Evolutionary conservation across 2,113 vertebrate species (phyloP), one percentile per base, ranked within the genome.

Genomic region (Aythya baeri): DNA sequence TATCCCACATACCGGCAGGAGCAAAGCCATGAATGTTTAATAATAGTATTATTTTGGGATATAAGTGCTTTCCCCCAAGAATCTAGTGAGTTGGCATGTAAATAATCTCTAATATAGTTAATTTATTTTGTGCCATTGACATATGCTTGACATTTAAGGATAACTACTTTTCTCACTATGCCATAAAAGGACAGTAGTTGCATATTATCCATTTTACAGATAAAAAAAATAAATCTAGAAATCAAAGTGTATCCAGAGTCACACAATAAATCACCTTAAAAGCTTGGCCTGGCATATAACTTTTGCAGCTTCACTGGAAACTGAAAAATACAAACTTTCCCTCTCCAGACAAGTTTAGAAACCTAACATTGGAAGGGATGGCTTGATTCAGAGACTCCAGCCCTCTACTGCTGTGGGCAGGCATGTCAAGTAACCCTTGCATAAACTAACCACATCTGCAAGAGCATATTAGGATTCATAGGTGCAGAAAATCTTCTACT

Each of bases 11-110:
- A 83, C 50, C 62, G 88, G 72, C 86, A 91, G 89, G 83, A 88
- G 89, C 83, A 86, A 96, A 93, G 79, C 38, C 82, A 93, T 61
- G 54, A 92, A 76, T 68, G 52, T 89, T 94, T 93, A 88, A 31
- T 38, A 79, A 59, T 34, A 50, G 71, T 25, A 81, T 27, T 43
- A 67, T 78, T 78, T 89, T 32, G 50, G 62, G 38, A 59, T 82
- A 1, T 4, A 83, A 91, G 23, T n/a, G 23, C 66, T 88, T 36
- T 65, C 38, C 34, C 81, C 32, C 13, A 80, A 73, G 43, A 72
- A 70, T 55, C 59, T 55, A 57, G 6, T n/a, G 75, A 31, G 49
- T 49, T 57, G 68, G 17, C 49, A 62, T 75, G 54, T 63, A 85
- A 94, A 94, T 59, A 82, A 82, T 23, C 54, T 83, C 85, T 49